phyloP scores from a whole-genome alignment of 2,113 vertebrate genomes.

The Hystrix cristata region DNA sequence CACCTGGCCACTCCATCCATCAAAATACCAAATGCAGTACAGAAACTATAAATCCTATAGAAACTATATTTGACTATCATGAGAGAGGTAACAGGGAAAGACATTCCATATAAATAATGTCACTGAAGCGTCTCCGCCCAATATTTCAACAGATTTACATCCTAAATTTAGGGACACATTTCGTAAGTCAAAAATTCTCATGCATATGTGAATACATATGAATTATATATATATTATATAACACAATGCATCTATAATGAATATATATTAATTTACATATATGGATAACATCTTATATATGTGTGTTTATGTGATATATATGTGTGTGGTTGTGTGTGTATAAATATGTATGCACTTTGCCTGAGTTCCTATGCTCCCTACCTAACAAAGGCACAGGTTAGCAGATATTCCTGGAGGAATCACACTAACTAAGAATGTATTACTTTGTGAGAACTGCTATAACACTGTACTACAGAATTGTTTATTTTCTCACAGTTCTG shows the following conservation, averaged over 20 bases:
- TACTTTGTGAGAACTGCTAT: background rate
- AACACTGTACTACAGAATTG: background rate
- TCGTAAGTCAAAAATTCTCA: background rate
- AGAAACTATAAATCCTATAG: background rate
- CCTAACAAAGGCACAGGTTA: background rate
- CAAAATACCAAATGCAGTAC: background rate
- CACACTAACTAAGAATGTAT: too few species aligned
- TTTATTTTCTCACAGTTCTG: background rate
- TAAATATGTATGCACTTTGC: too few species aligned
- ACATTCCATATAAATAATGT: too few species aligned
- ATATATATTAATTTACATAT: too few species aligned
- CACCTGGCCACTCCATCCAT: background rate
- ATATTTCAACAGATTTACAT: background rate
- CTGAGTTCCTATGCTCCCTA: rapidly evolving
- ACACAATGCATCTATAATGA: too few species aligned
- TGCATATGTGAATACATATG: too few species aligned
- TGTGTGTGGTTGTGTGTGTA: too few species aligned
- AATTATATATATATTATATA: too few species aligned
- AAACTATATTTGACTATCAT: background rate
- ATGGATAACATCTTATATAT: too few species aligned
- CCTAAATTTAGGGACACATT: background rate
- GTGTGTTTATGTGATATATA: too few species aligned
- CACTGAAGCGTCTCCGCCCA: background rate
- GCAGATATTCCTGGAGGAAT: background rate
- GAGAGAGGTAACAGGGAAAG: background rate